These are phyloP conservation scores for Dromas ardeola DNA, from an alignment of 2,113 vertebrate species.

Conservation along the genomic window DNA sequence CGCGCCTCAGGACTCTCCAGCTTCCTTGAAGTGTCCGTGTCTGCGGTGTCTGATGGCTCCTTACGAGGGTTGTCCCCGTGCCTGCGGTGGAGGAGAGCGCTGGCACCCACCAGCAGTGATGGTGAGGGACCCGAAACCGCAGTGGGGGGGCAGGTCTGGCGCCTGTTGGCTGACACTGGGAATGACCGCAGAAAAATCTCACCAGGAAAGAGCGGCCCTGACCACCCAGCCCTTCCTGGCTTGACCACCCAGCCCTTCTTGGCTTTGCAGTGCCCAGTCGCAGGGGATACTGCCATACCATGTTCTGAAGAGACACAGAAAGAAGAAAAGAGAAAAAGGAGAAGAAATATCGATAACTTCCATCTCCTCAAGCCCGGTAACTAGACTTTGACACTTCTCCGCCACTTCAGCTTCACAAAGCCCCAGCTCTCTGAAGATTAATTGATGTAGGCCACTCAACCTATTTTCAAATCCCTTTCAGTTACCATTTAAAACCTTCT, in stretches of 20 bases:
- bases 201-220: background rate
- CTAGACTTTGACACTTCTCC: constrained; percentile 53
- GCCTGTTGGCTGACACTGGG: accelerated
- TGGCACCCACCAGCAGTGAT: accelerated
- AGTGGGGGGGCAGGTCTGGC: background rate
- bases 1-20: background rate
- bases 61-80: accelerated
- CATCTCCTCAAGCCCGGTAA: constrained; percentile 20
- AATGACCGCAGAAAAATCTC: accelerated
- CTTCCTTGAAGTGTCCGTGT: background rate
- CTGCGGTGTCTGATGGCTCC: accelerated
- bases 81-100: accelerated
- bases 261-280: background rate
- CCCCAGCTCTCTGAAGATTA: constrained; percentile 73
- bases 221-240: background rate
- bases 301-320: background rate
- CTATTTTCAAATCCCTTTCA: constrained; percentile 76
- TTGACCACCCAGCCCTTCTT: background rate
- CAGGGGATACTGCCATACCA: background rate
- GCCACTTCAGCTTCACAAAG: constrained; percentile 65
- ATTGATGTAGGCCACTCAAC: constrained; percentile 76
- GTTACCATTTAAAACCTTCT: constrained; percentile 75
- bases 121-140: accelerated
- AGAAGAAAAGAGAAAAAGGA: background rate
- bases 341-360: background rate